These are phyloP conservation scores for Globicephala melas DNA, from an alignment of 2,113 vertebrate genomes.

Conservation along the genomic window DNA sequence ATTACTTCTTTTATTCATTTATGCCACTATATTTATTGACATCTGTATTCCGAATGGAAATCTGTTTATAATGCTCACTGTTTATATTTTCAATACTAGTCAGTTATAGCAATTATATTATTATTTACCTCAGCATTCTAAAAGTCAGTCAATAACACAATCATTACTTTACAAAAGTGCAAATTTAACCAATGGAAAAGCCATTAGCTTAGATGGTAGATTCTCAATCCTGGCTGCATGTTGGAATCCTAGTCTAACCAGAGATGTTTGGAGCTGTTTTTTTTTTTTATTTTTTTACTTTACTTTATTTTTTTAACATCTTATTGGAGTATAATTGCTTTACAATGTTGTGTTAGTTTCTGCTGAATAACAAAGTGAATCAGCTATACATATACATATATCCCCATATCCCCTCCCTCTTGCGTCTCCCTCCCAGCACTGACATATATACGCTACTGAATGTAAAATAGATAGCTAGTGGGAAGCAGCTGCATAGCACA, in stretches of 20 bases:
- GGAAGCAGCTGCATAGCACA: too few relatives aligned
- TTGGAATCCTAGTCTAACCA: background rate
- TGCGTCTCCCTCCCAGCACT: too few relatives aligned
- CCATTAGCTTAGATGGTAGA: background rate
- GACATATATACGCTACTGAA: too few relatives aligned
- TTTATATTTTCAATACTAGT: background rate
- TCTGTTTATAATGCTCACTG: background rate
- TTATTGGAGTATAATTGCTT: too few relatives aligned
- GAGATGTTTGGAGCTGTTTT: background rate
- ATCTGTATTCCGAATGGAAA: background rate
- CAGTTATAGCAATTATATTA: background rate
- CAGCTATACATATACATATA: too few relatives aligned
- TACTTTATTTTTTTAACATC: too few relatives aligned
- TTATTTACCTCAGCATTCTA: background rate
- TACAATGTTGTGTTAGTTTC: too few relatives aligned
- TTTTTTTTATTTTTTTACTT: background rate
- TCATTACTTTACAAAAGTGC: background rate
- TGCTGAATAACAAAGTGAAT: too few relatives aligned
- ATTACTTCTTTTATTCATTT: background rate
- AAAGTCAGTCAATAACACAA: background rate
- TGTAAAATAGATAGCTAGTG: too few relatives aligned
- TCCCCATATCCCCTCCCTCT: too few relatives aligned
- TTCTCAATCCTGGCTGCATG: background rate
- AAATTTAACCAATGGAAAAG: background rate
- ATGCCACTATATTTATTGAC: background rate